Evolutionary conservation across 2,113 vertebrate genomes (phyloP).

Genomic region (Carassius carassius): DNA sequence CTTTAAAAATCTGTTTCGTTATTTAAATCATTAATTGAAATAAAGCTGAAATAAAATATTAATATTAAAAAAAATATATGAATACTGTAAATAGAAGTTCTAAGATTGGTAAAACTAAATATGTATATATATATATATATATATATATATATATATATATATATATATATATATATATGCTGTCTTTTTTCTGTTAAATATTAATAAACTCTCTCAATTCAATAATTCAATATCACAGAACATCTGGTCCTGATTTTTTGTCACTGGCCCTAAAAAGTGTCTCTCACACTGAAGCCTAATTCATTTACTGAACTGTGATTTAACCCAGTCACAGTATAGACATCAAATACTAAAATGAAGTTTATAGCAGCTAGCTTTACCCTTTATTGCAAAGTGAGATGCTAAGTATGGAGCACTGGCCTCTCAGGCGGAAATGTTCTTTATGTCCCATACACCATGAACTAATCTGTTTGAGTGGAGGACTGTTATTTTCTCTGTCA

Average conservation of each 20-base stretch:
- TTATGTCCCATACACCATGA: constrained; percentile 8
- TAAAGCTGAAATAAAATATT: neutral
- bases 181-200: neutral
- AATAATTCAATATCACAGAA: neutral
- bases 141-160: no score
- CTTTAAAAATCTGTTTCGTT: neutral
- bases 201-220: neutral
- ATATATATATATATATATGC: no score
- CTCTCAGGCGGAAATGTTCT: constrained; percentile 20
- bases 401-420: constrained; percentile 3
- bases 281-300: neutral
- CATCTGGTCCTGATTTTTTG: neutral
- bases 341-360: neutral
- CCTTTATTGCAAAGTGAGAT: neutral
- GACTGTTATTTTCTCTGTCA: constrained; percentile 39
- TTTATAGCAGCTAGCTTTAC: neutral
- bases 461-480: neutral
- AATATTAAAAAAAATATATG: neutral
- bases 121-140: no score
- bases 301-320: constrained; percentile 5
- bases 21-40: neutral
- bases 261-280: neutral
- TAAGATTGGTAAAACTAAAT: no score
- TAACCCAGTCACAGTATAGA: neutral
- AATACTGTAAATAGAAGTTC: neutral